Base-by-base conservation (phyloP, 2,888 invertebrate species). In the Microctonus aethiopoides region DNA sequence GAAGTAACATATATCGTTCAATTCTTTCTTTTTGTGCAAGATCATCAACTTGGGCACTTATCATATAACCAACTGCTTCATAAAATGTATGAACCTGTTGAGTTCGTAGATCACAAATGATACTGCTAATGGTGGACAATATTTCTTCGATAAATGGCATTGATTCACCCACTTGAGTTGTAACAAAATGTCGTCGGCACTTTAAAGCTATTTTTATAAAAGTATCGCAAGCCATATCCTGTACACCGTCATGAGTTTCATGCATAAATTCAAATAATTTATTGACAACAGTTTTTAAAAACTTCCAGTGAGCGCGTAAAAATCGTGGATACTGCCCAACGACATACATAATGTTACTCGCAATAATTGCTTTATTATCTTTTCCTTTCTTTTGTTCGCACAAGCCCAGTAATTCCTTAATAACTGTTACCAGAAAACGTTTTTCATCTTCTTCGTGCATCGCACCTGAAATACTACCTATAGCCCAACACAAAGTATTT, bases 241-340 rank as follows among this genome's bases (percentile, higher is more conserved):
- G 99, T 32, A 99, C 99, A 81, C 99, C 99, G 87, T 99, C 99
- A 86, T 99, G 99, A 67, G 98, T 98, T 89, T 99, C 92, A 87
- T 99, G 99, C 99, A 99, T 99, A 87, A 99, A 99, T 89, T 99
- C 99, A 89, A 99, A 99, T 69, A 99, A 91, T 89, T 99, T 99
- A 89, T 99, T 99, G 72, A 99, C 98, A 83, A 99, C 99, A 63
- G 99, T 99, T 90, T 99, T 99, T 75, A 99, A 90, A 88, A 99
- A 99, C 86, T 98, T 97, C 99, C 99, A 99, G 87, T 99, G 99
- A n/a, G 98, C 98, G 79, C 98, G 90, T 73, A 99, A 89, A 88
- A 99, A 99, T 71, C 99, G 89, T 56, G 99, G 99, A 88, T 99
- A 99, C 87, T 99, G 99, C 2, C 99, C 99, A 66, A 99, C 99